Evolutionary conservation across 2,888 invertebrate species (phyloP), one percentile per base, ranked within the genome.

Genomic region (Phorcus lineatus): DNA sequence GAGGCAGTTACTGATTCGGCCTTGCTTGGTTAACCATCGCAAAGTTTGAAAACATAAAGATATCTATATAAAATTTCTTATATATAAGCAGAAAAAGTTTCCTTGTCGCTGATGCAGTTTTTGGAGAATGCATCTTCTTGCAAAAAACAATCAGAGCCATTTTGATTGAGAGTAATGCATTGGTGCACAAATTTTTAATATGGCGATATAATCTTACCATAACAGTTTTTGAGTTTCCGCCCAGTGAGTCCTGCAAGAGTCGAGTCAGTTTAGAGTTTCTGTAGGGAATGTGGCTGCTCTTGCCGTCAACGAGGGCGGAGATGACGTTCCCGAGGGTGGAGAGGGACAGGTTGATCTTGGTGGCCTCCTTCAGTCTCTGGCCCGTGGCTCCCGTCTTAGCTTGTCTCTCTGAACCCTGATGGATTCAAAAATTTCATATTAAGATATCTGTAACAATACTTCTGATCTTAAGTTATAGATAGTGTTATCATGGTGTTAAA

Each of bases 291-390:
- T 99, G 99, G 0, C 97, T 97, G 88, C 97, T 97, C 94, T 98
- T 99, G 67, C 98, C 98, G 94, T 99, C 99, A 2, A 99, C 99
- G 84, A 99, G 94, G 0, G 99, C 98, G 4, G 99, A 98, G 88
- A 99, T 99, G 1, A 99, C 99, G 94, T 99, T 99, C 36, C 99
- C 99, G 79, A 99, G 94, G 0, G 98, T 99, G 0, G 99, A 99
- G 0, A 99, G 95, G 0, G 99, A 99, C 83, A 99, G 95, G 94
- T 99, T 99, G 85, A 99, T 99, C 94, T 99, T 99, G 0, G 98
- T 98, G 0, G 99, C 99, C 94, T 99, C 99, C 91, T 98, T 97
- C 78, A 99, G 94, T 0, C 99, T 95, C 84, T 97, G 96, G 40
- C 99, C 98, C 47, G 96, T 96, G 0, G 99, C 97, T 89, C 98